phyloP scores from a whole-genome alignment of 2,113 vertebrate genomes.

The Bagarius yarrelli region DNA sequence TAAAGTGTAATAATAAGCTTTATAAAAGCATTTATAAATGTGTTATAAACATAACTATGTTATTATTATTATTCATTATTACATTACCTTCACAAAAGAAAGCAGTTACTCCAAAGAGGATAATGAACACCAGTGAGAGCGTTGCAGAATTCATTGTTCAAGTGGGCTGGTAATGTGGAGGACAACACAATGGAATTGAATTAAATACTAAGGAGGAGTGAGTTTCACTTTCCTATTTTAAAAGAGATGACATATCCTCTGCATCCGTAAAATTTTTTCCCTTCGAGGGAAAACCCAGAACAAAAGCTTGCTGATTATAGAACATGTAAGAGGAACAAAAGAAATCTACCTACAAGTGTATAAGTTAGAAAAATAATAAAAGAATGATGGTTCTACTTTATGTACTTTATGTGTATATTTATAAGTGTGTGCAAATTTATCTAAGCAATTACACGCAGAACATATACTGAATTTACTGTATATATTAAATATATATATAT shows the following conservation, averaged over 20 bases:
- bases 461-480: not conserved
- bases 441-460: not conserved
- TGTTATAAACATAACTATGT: no score
- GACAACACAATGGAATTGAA: not conserved
- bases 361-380: no score
- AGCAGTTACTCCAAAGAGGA: conserved; percentile 16
- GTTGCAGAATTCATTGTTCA: conserved; percentile 20
- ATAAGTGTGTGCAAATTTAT: no score
- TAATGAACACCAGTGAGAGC: conserved; percentile 4
- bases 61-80: no score
- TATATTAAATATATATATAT: no score
- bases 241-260: not conserved
- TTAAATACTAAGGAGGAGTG: not conserved
- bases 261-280: not conserved
- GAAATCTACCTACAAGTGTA: no score
- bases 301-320: not conserved
- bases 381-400: no score
- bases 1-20: not conserved
- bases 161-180: not conserved
- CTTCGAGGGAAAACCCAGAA: not conserved
- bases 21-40: no score
- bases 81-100: conserved; percentile 36
- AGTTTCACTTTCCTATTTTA: conserved; percentile 14
- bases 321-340: not conserved
- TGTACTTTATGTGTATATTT: no score